Conservation (phyloP, 2,797 vertebrate species). For the Gymnoscopelus microlampas region DNA sequence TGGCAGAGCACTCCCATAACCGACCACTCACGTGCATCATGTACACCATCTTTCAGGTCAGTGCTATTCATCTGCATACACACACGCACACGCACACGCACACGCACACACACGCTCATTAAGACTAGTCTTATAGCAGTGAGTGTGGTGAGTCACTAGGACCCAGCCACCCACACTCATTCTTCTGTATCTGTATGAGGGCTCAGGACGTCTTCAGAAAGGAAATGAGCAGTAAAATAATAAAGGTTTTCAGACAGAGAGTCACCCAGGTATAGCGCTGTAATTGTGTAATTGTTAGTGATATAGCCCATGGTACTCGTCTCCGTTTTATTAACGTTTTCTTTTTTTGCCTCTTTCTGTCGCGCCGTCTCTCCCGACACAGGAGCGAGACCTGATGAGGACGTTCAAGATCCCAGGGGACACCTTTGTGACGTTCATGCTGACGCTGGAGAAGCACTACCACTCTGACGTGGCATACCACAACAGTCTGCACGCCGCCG, state of each 20-base stretch:
- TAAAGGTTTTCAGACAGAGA: conserved; percentile 40
- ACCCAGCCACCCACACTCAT: not conserved
- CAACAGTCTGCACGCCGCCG: conserved; percentile 97
- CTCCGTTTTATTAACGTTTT: not conserved
- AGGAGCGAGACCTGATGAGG: conserved; percentile 97
- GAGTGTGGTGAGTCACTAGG: not conserved
- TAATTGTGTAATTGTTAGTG: no score
- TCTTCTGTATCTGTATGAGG: conserved; percentile 16
- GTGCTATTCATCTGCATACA: conserved; percentile 43
- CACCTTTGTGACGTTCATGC: conserved; percentile 96
- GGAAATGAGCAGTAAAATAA: conserved; percentile 11
- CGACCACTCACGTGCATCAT: conserved; percentile 95
- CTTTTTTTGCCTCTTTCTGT: conserved; percentile 14
- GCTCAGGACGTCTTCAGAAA: conserved; percentile 34
- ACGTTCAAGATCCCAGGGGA: conserved; percentile 96
- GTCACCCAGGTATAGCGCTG: conserved; percentile 26
- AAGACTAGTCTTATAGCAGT: not conserved
- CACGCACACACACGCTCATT: not conserved
- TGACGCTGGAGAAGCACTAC: conserved; percentile 97
- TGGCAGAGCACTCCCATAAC: conserved; percentile 93
- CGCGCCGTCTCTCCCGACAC: conserved; percentile 19
- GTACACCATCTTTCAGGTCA: conserved; percentile 97
- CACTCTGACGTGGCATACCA: conserved; percentile 95
- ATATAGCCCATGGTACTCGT: no score
- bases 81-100: not conserved